Base-by-base conservation (phyloP, 2,113 vertebrate species). In the Syngnathus typhle region DNA sequence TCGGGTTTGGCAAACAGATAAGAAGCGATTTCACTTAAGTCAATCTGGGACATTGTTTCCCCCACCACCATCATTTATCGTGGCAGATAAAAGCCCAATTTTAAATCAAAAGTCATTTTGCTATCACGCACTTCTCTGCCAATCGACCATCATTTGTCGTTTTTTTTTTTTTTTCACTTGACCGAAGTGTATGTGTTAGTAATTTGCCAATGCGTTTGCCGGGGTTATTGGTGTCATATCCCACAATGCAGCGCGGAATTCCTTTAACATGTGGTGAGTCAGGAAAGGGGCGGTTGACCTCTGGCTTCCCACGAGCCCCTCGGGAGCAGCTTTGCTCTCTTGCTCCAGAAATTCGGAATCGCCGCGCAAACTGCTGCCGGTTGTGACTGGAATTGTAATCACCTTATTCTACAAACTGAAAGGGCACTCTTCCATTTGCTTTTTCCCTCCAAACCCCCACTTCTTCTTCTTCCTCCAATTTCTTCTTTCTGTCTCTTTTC, bases 251-350 rank as follows among this genome's bases (percentile, higher is more conserved):
- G 71, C 44, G 74, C 79, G 76, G 88, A 90, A 93, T 92, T 91
- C 89, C 88, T 93, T 91, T 91, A 92, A 91, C 91, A 93, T 91
- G 90, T 93, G 91, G 90, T 87, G 85, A 87, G 79, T 88, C 90
- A 93, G 91, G 91, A 93, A 93, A 91, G 89, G 83, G 89, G 82
- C 88, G 89, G 86, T 90, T 93, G 91, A 93, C 91, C 91, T 89
- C 54, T 91, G 91, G 73, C 90, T 89, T 88, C 77, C 82, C 79
- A 84, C 73, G 89, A 91, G 90, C 88, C 91, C 85, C 90, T 70
- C 72, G 91, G 89, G 91, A 88, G 80, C 71, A 67, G 83, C 81
- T 78, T 72, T 71, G 82, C 77, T 81, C 79, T 73, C 83, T 84
- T 87, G 87, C 83, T 88, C 76, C 61, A 82, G 85, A 88, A 86